Base-by-base conservation (phyloP, 2,113 vertebrate genomes). In the Nothocercus julius region DNA sequence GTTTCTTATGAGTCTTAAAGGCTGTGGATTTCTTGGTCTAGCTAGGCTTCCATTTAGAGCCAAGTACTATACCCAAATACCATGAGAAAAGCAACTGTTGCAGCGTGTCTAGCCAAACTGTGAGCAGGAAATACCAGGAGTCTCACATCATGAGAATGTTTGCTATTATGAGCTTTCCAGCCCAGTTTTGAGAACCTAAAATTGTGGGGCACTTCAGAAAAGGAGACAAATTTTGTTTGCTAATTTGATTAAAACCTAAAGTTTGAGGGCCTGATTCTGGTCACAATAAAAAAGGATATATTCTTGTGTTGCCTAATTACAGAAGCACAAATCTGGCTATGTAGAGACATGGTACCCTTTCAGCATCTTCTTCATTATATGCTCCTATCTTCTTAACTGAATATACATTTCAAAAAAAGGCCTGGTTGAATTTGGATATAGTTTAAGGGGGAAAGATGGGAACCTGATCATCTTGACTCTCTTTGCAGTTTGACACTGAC, bases 101-200 rank as follows among this genome's bases (percentile, higher is more conserved):
- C 72, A 2, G 86, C 58, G 69, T 0, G n/a, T 94, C 96, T 93
- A 79, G 96, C 92, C 96, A 96, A 95, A 96, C 63, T 94, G 74
- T 90, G 90, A 96, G 94, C 95, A 97, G 97, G 97, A 97, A 97
- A 97, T 97, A 96, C 97, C 97, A 97, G 47, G 64, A 96, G 66
- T 22, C 93, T 97, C 89, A 85, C 96, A 90, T 97, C 95, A 97
- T 97, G 95, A 97, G 97, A 97, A 97, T 95, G 53, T n/a, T 78
- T 78, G 67, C 44, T 95, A 90, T 84, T 87, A 45, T 6, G 51
- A 95, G 81, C 73, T 93, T 86, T 90, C 85, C 86, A 75, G 79
- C 59, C 74, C 66, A 72, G 38, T 89, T 87, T 66, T 47, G 59
- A 91, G 85, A 87, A 94, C 51, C 51, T 91, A 94, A 95, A 90